Evolutionary conservation across 2,113 vertebrate species (phyloP).

Genomic region (Corythaeola cristata): DNA sequence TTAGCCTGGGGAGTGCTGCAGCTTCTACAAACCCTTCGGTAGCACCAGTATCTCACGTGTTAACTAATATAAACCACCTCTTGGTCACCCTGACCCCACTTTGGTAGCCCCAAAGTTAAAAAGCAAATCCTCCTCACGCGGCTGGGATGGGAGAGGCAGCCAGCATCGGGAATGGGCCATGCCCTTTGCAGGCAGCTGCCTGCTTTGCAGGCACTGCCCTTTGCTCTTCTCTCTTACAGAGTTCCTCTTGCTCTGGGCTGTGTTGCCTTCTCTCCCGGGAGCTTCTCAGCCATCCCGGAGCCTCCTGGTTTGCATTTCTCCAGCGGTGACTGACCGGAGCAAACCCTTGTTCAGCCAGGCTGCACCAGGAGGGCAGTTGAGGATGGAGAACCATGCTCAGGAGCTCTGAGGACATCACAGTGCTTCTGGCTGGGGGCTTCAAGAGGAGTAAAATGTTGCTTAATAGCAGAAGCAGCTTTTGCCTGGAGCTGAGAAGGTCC

Average conservation of each 20-base stretch:
- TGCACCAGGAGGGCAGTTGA: neutral
- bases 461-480: neutral
- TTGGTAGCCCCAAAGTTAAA: neutral
- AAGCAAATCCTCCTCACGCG: neutral
- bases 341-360: neutral
- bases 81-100: neutral
- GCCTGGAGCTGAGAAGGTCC: neutral
- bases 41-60: neutral
- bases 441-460: neutral
- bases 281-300: neutral
- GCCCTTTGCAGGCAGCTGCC: neutral
- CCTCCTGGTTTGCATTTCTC: neutral
- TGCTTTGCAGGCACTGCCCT: neutral
- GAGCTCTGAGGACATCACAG: neutral
- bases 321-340: neutral
- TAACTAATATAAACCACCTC: neutral
- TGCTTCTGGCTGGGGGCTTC: neutral
- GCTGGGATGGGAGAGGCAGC: neutral
- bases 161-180: accelerated
- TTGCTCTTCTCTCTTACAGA: neutral
- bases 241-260: neutral
- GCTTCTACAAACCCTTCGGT: neutral
- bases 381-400: neutral
- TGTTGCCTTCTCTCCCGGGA: neutral
- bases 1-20: neutral